Conservation (phyloP, 2,888 invertebrate genomes). For the Stomorhina lunata region DNA sequence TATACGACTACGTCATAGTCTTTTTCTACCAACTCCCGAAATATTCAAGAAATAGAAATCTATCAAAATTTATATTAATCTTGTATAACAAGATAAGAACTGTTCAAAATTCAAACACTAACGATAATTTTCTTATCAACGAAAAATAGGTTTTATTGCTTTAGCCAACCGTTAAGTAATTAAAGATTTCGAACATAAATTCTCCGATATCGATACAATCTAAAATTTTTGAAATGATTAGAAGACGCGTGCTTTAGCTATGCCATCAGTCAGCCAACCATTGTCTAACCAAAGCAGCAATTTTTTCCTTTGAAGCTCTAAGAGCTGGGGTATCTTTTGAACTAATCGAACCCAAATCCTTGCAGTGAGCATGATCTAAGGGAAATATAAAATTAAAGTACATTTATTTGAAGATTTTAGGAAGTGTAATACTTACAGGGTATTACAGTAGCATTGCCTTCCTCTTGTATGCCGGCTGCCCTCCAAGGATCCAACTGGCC, state of each 20-base stretch:
- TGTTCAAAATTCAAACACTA: too few relatives aligned
- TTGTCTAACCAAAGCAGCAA: slow-evolving; percentile 74
- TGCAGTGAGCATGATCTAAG: slow-evolving; percentile 77
- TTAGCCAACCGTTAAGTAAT: too few relatives aligned
- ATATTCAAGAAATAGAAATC: too few relatives aligned
- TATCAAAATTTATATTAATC: too few relatives aligned
- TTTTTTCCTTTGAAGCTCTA: slow-evolving; percentile 74
- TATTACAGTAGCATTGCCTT: slow-evolving; percentile 72
- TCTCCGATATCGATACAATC: too few relatives aligned
- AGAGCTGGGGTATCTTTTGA: slow-evolving; percentile 72
- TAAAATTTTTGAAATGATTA: neutral
- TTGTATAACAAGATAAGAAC: too few relatives aligned
- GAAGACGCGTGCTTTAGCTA: neutral
- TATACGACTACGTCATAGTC: too few relatives aligned
- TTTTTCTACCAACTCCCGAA: too few relatives aligned
- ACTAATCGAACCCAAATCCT: slow-evolving; percentile 76
- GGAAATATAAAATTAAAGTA: neutral
- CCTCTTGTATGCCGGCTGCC: slow-evolving; percentile 79
- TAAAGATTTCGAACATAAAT: too few relatives aligned
- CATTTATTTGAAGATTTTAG: neutral
- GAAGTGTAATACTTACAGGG: slow-evolving; percentile 70
- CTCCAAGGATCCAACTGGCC: slow-evolving; percentile 83
- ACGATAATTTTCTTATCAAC: too few relatives aligned
- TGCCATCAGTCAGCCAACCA: slow-evolving; percentile 68
- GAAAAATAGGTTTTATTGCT: too few relatives aligned